Evolutionary conservation across 2,113 vertebrate species (phyloP), one percentile per base, ranked within the genome.

Genomic region (Hippocampus abdominalis): DNA sequence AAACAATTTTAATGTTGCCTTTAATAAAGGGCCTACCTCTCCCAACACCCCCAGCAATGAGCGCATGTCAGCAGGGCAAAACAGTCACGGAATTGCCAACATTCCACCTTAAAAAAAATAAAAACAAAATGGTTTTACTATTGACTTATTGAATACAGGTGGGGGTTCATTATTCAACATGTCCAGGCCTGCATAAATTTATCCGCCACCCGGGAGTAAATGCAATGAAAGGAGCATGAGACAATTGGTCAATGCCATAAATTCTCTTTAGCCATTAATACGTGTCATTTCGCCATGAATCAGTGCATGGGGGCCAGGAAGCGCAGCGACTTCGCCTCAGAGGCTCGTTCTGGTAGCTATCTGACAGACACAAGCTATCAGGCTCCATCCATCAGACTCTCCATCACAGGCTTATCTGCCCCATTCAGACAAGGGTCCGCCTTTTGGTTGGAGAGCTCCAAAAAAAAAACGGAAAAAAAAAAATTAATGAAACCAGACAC

Each of bases 311-410:
- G 54, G 66, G 71, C 74, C 70, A 69, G 73, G 29, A 25, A 68
- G 54, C 46, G 39, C 69, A 39, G 70, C 67, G 62, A 75, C 77
- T 79, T 78, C 66, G 73, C 80, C 73, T 81, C 74, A 76, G 46
- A 42, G 69, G 65, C 74, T 71, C 68, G 51, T 64, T 39, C 54
- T 76, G 73, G 66, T 67, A 62, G 76, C 62, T 75, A 75, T 80
- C 72, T 76, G 76, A 72, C 85, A 81, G 80, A 80, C 71, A 75
- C 72, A 68, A 70, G 63, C 82, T 84, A 82, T 85, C 83, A 75
- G 71, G 56, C 32, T 79, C 68, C 70, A 80, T 86, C 79, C 67
- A 70, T 86, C 88, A 81, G 60, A 61, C 36, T 56, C 68, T 71
- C 44, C 40, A 15, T 74, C 62, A 66, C 64, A 54, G 66, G 69